phyloP scores from a whole-genome alignment of 2,888 invertebrate species.

The Didymodactylos carnosus region DNA sequence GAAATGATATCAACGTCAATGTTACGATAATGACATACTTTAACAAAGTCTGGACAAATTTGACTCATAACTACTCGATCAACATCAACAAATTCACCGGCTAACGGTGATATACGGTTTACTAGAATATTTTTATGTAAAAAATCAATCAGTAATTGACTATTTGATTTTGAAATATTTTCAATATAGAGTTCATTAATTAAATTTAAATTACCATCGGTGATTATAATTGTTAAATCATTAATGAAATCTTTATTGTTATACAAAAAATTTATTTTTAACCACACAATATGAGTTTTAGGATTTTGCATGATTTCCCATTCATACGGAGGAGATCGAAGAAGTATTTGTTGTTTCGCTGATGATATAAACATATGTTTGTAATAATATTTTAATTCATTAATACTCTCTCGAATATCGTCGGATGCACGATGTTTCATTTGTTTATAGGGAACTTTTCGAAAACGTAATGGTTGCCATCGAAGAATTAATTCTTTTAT shows the following conservation, averaged over 20 bases:
- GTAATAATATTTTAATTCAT: conserved; percentile 53
- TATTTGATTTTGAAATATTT: background rate
- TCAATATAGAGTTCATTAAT: background rate
- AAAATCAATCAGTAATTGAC: background rate
- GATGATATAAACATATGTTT: background rate
- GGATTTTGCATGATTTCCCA: too few species aligned
- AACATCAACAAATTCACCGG: background rate
- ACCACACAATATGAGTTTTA: background rate
- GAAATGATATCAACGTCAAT: background rate
- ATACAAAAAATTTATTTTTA: background rate
- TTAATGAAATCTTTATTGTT: background rate
- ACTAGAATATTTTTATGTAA: background rate
- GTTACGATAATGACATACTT: background rate
- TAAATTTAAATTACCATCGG: background rate
- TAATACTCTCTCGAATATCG: conserved; percentile 66
- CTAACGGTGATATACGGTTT: background rate
- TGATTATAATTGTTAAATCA: background rate
- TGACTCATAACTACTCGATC: background rate
- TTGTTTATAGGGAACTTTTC: conserved; percentile 27
- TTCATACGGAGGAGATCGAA: too few species aligned
- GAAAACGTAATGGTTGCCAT: conserved; percentile 2
- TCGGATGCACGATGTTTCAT: conserved; percentile 36
- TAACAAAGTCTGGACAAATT: background rate
- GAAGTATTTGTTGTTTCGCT: background rate
- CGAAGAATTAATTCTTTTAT: conserved; percentile 53